Conservation (phyloP, 2,888 invertebrate genomes). For the Sarcophaga carnaria region DNA sequence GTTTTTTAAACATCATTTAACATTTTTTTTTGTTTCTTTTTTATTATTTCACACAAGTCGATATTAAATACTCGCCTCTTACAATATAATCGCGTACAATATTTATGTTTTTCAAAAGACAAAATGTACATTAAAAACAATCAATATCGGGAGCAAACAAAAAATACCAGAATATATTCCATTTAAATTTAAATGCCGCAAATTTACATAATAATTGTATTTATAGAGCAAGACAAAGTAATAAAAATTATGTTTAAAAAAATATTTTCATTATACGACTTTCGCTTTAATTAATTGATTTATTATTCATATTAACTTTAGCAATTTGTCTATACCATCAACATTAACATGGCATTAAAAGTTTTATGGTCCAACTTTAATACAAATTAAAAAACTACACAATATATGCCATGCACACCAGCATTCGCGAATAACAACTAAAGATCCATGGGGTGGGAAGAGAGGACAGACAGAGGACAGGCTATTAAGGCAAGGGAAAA, state of each 20-base stretch:
- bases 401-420: background rate
- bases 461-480: too few species aligned
- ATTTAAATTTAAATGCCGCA: background rate
- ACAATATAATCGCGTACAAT: background rate
- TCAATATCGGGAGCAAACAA: constrained; percentile 2
- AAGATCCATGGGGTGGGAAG: too few species aligned
- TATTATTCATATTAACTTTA: constrained; percentile 42
- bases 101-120: background rate
- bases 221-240: background rate
- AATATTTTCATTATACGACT: constrained; percentile 28
- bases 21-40: background rate
- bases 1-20: background rate
- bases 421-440: too few species aligned
- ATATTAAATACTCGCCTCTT: background rate
- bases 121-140: constrained; percentile 2
- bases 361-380: constrained; percentile 48
- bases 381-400: constrained; percentile 38
- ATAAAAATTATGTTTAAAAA: constrained; percentile 15
- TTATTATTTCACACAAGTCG: background rate
- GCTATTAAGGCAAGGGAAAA: background rate
- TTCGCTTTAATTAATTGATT: constrained; percentile 47
- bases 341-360: constrained; percentile 28
- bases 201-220: background rate
- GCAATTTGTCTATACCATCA: constrained; percentile 38
- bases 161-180: background rate